Evolutionary conservation across 2,797 vertebrate species (phyloP).

Genomic region (Spondyliosoma cantharus): DNA sequence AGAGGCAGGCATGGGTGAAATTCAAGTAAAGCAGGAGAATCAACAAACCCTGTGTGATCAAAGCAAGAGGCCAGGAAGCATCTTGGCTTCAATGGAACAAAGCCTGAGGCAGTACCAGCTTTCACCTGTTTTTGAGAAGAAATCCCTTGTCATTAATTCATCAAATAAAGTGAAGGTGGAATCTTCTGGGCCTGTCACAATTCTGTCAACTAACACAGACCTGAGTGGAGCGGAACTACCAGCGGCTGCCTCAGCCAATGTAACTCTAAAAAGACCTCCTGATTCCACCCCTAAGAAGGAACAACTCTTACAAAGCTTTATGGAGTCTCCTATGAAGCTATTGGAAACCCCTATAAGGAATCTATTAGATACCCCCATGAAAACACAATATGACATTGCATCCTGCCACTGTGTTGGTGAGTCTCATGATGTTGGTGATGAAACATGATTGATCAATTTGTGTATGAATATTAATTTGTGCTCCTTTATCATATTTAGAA

Average conservation of each 20-base stretch:
- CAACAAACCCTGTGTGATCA: constrained; percentile 74
- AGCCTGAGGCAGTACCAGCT: constrained; percentile 93
- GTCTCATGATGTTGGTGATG: constrained; percentile 63
- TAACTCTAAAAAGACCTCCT: constrained; percentile 78
- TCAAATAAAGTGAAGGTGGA: constrained; percentile 93
- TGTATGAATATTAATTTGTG: constrained; percentile 36
- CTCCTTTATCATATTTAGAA: constrained; percentile 84
- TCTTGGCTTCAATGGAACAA: constrained; percentile 96
- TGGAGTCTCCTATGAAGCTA: constrained; percentile 95
- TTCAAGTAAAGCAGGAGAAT: constrained; percentile 81
- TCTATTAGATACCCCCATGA: constrained; percentile 93
- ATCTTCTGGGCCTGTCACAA: constrained; percentile 89
- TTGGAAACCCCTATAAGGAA: constrained; percentile 95
- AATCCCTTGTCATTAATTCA: constrained; percentile 88
- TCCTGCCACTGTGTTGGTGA: constrained; percentile 98
- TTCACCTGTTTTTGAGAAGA: constrained; percentile 93
- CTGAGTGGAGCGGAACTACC: constrained; percentile 81
- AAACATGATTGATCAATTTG: constrained; percentile 15
- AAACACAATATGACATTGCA: constrained; percentile 98
- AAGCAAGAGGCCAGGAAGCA: constrained; percentile 85
- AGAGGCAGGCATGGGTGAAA: constrained; percentile 76
- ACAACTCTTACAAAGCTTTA: constrained; percentile 90
- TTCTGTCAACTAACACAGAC: constrained; percentile 88
- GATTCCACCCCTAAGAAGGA: constrained; percentile 93
- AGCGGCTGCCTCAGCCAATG: constrained; percentile 50